Base-by-base conservation (phyloP, 2,113 vertebrate species). In the Esox niger region DNA sequence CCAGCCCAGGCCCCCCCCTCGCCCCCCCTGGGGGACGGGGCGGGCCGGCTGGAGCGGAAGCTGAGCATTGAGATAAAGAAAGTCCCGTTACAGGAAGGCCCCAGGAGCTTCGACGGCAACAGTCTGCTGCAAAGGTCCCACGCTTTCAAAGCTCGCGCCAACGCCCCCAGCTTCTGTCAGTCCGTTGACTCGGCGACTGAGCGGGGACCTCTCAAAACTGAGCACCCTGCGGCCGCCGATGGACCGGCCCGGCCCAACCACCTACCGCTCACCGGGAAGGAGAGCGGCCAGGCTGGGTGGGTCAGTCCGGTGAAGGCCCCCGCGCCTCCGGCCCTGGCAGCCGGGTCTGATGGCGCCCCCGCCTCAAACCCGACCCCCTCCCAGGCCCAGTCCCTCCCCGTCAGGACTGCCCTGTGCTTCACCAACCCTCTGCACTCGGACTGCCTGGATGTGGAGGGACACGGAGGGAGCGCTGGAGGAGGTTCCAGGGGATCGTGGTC, bases 41-140 rank as follows among this genome's bases (percentile, higher is more conserved):
- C 15, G 73, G 92, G 86, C 54, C 92, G 90, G 75, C 58, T 94
- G 26, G 95, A 97, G 77, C 90, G 92, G 74, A 97, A 95, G 88
- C 87, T 98, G 83, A 96, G 94, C 84, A 96, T 98, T 73, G 97
- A 98, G 90, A 97, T 98, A 82, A 97, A 95, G 87, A 98, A 97
- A 79, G 95, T 98, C 0, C 94, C 96, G 70, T 87, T 96, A 63
- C 94, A 97, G 85, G 97, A 98, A 77, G 95, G 95, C 21, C 97
- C 94, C 7, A 92, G 93, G 65, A 97, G 95, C 89, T 98, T 99
- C 77, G 95, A 98, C 46, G 26, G 59, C 6, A 33, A 31, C n/a
- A 85, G 85, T 2, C 71, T 88, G 20, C 90, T 97, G 74, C 95
- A 95, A 9, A 89, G 95, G 69, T 82, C 88, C 74, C 95, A 95